phyloP scores from a whole-genome alignment of 2,888 invertebrate species.

The Itoplectis maculator region DNA sequence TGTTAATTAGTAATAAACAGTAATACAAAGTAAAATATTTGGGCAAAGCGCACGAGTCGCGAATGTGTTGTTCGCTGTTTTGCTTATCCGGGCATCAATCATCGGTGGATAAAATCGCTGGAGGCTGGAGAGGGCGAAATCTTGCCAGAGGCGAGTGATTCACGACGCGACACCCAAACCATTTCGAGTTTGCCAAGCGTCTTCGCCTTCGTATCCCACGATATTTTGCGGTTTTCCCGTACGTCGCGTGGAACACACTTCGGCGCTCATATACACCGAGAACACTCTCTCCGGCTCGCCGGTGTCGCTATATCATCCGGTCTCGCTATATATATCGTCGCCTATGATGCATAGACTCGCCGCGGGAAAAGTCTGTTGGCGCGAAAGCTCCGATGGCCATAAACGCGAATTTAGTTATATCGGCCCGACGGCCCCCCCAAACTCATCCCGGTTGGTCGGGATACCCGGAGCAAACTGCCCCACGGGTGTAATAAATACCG shows the following conservation, averaged over 20 bases:
- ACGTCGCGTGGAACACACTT: no score
- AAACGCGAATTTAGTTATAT: constrained; percentile 82
- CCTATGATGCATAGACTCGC: constrained; percentile 3
- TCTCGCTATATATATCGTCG: neutral
- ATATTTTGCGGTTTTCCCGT: constrained; percentile 56
- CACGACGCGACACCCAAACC: constrained; percentile 8
- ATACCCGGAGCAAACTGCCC: constrained; percentile 67
- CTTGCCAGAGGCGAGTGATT: constrained; percentile 50
- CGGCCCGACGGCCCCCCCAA: constrained; percentile 70
- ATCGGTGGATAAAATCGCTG: constrained; percentile 52
- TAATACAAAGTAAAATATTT: neutral
- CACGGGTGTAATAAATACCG: constrained; percentile 80
- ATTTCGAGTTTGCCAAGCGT: constrained; percentile 13
- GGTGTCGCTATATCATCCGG: constrained; percentile 5
- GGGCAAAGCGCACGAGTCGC: neutral
- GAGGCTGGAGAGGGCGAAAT: constrained; percentile 21
- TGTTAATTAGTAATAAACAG: neutral
- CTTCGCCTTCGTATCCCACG: constrained; percentile 41
- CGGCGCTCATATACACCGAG: no score
- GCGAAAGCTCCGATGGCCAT: constrained; percentile 70
- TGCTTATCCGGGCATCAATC: constrained; percentile 54
- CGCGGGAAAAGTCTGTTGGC: constrained; percentile 34
- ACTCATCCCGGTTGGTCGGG: no score
- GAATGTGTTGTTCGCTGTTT: neutral
- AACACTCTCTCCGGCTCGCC: no score